Conservation (phyloP, 2,113 vertebrate genomes). For the Meriones unguiculatus region DNA sequence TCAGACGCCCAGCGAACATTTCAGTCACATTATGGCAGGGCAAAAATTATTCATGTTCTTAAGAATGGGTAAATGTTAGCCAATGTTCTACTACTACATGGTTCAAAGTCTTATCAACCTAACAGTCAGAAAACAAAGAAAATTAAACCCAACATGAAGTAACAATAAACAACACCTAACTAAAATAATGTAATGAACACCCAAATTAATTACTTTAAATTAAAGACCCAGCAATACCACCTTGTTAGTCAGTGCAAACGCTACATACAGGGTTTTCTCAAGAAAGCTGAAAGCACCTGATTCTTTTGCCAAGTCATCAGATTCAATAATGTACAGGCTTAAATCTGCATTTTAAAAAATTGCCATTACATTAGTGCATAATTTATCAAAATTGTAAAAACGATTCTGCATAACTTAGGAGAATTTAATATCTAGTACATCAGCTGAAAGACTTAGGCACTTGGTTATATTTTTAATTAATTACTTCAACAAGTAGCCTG, state of each 20-base stretch:
- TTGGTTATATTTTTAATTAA: conserved; percentile 88
- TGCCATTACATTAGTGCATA: conserved; percentile 86
- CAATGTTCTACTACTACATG: conserved; percentile 85
- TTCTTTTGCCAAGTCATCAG: conserved; percentile 89
- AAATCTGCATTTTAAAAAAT: conserved; percentile 82
- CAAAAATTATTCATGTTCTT: conserved; percentile 83
- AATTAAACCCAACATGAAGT: conserved; percentile 87
- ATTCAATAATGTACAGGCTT: conserved; percentile 86
- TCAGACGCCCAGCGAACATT: conserved; percentile 82
- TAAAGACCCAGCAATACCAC: conserved; percentile 88
- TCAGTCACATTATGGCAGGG: conserved; percentile 86
- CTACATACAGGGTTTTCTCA: conserved; percentile 89
- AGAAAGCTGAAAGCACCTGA: conserved; percentile 89
- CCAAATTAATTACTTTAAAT: conserved; percentile 88
- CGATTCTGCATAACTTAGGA: conserved; percentile 85
- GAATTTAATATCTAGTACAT: conserved; percentile 86
- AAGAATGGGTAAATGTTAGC: conserved; percentile 85
- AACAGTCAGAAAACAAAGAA: conserved; percentile 86
- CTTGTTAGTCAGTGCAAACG: conserved; percentile 91
- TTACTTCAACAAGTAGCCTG: conserved; percentile 87
- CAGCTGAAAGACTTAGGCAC: conserved; percentile 90
- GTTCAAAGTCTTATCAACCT: conserved; percentile 86
- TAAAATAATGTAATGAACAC: conserved; percentile 85
- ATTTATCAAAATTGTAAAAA: conserved; percentile 84
- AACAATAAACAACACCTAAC: conserved; percentile 87